Evolutionary conservation across 2,113 vertebrate genomes (phyloP).

Genomic region (Hippolais icterina): DNA sequence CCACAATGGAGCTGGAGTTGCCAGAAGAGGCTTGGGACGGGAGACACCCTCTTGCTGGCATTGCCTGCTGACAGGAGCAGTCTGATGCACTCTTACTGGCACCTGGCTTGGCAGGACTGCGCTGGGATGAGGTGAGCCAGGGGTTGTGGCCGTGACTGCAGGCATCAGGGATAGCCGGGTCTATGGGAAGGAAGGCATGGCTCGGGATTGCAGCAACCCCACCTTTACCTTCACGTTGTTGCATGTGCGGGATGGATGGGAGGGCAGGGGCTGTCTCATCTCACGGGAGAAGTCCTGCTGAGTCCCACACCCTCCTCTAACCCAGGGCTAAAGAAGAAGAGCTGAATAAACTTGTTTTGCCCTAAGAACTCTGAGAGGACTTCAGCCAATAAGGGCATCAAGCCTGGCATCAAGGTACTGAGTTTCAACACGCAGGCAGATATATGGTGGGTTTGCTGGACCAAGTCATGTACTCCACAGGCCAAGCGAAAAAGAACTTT

Average conservation of each 20-base stretch:
- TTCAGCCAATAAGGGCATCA: not conserved
- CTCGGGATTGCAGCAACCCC: not conserved
- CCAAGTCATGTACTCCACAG: not conserved
- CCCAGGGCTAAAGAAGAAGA: not conserved
- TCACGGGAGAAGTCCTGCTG: not conserved
- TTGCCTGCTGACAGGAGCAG: not conserved
- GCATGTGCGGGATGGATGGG: not conserved
- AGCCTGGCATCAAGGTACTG: not conserved
- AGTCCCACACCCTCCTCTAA: not conserved
- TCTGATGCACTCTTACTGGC: not conserved
- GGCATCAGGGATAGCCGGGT: not conserved
- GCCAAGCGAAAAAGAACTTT: not conserved
- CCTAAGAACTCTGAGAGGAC: not conserved
- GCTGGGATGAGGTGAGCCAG: not conserved
- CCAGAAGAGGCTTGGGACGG: not conserved
- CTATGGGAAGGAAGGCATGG: not conserved
- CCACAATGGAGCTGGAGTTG: not conserved
- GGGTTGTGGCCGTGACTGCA: fast-evolving
- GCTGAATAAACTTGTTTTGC: not conserved
- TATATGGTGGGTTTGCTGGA: not conserved
- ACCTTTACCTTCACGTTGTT: not conserved
- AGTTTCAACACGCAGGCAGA: not conserved
- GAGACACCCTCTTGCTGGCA: not conserved
- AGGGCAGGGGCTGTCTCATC: not conserved
- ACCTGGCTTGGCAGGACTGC: not conserved